Conservation (phyloP, 2,888 invertebrate genomes). For the Rhagophthalmus giganteus region DNA sequence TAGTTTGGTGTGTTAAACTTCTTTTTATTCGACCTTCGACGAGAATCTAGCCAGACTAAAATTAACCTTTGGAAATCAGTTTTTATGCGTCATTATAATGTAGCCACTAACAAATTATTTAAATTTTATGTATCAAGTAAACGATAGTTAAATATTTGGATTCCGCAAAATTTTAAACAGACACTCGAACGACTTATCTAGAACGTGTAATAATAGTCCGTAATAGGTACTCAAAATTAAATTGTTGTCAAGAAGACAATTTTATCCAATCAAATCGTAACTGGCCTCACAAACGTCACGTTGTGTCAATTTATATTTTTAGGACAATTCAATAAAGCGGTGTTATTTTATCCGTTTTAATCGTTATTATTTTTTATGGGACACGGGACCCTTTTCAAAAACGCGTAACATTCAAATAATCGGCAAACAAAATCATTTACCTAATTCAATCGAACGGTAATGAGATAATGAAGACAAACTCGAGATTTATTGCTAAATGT, state of each 20-base stretch:
- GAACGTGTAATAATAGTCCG: neutral
- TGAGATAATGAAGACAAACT: no score
- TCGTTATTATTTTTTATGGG: neutral
- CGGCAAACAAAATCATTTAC: no score
- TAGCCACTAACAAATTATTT: slow-evolving; percentile 2
- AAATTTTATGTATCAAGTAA: slow-evolving; percentile 6
- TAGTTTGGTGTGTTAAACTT: slow-evolving; percentile 9
- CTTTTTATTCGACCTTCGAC: slow-evolving; percentile 12
- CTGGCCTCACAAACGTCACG: slow-evolving; percentile 2
- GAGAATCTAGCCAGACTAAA: neutral
- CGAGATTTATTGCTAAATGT: no score
- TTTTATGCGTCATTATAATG: slow-evolving; percentile 1
- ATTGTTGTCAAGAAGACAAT: slow-evolving; percentile 6
- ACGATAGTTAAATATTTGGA: neutral
- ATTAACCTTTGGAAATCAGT: slow-evolving; percentile 5
- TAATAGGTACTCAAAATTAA: slow-evolving; percentile 1
- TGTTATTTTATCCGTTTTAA: neutral
- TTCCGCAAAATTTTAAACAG: neutral
- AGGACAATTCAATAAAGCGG: slow-evolving; percentile 4
- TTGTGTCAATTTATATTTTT: slow-evolving; percentile 1
- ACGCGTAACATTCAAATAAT: no score
- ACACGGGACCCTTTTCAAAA: no score
- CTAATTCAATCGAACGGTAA: no score
- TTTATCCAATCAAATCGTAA: slow-evolving; percentile 11
- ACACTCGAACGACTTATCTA: neutral